phyloP scores from a whole-genome alignment of 2,113 vertebrate genomes.

The Actinemys pallida region DNA sequence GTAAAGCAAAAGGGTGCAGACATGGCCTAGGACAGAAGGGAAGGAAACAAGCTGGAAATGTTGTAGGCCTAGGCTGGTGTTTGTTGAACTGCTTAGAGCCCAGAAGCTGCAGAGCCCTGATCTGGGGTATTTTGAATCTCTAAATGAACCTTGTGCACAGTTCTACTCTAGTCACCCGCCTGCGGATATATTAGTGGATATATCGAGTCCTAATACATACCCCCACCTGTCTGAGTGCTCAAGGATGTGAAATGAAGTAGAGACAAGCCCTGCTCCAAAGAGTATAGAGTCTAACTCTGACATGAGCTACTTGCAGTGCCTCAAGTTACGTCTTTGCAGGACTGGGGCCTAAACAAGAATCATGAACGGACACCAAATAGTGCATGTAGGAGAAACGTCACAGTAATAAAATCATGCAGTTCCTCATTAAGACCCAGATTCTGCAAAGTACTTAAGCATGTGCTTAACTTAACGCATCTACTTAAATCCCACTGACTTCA shows the following conservation, averaged over 20 bases:
- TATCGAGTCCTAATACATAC: background rate
- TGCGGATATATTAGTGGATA: too few species aligned
- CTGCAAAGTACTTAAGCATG: background rate
- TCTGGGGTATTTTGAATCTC: rapidly evolving
- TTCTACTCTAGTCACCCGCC: background rate
- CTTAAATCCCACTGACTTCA: background rate
- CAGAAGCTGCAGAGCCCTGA: background rate
- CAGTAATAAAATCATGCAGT: background rate
- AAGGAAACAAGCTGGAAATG: background rate
- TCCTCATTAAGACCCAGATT: background rate
- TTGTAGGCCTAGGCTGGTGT: background rate
- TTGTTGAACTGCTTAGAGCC: background rate
- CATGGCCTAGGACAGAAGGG: background rate
- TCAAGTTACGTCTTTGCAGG: background rate
- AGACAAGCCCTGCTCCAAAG: background rate
- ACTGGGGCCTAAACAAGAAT: background rate
- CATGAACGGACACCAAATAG: background rate
- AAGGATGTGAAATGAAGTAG: background rate
- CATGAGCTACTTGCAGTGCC: background rate
- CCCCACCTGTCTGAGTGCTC: rapidly evolving
- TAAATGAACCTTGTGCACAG: background rate
- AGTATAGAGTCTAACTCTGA: background rate
- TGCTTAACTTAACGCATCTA: background rate
- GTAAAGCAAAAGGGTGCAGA: background rate
- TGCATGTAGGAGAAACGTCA: background rate